A percentile compares a stretch with the other conserved stretches of the same genome.
These are phyloP conservation scores for Heterotis niloticus DNA, from an alignment of 2,113 vertebrate species.

Conservation along the genomic window DNA sequence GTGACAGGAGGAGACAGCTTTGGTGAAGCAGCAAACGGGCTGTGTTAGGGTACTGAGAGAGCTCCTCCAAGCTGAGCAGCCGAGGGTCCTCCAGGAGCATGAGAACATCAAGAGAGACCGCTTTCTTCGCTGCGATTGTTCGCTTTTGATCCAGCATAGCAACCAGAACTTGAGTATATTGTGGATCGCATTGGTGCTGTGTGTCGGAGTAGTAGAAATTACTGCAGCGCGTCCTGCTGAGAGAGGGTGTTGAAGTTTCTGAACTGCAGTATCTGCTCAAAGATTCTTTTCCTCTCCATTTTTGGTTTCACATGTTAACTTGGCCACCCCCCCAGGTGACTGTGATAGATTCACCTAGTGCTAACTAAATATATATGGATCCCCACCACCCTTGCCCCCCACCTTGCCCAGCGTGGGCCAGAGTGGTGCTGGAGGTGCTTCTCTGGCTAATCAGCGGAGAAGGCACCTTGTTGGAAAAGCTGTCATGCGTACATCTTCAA, in stretches of 20 bases:
- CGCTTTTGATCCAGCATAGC: conserved; percentile 19
- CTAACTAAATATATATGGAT: conserved; percentile 45
- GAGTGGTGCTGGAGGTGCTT: conserved; percentile 35
- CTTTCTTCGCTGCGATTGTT: conserved; percentile 34
- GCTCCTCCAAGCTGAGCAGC: conserved; percentile 26
- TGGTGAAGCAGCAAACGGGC: conserved; percentile 31
- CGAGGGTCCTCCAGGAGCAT: conserved; percentile 33
- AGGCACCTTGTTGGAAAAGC: conserved; percentile 47
- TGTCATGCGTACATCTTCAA: conserved; percentile 50
- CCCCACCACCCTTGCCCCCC: conserved; percentile 51
- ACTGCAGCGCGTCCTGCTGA: neutral
- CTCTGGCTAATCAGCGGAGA: conserved; percentile 50
- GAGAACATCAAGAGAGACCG: conserved; percentile 26
- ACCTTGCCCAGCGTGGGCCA: conserved; percentile 44
- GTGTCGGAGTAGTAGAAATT: neutral
- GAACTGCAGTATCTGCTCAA: neutral
- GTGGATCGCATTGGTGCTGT: conserved; percentile 18
- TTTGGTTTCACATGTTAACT: conserved; percentile 40
- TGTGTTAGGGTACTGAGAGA: conserved; percentile 42
- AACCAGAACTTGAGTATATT: neutral
- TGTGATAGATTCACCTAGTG: conserved; percentile 40
- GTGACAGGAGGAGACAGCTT: conserved; percentile 43
- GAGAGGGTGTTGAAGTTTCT: conserved; percentile 9
- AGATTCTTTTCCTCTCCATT: conserved; percentile 30
- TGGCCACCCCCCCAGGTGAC: conserved; percentile 37